These are phyloP conservation scores for Lochmaea crataegi DNA, from an alignment of 2,888 invertebrate species.

Conservation along the genomic window DNA sequence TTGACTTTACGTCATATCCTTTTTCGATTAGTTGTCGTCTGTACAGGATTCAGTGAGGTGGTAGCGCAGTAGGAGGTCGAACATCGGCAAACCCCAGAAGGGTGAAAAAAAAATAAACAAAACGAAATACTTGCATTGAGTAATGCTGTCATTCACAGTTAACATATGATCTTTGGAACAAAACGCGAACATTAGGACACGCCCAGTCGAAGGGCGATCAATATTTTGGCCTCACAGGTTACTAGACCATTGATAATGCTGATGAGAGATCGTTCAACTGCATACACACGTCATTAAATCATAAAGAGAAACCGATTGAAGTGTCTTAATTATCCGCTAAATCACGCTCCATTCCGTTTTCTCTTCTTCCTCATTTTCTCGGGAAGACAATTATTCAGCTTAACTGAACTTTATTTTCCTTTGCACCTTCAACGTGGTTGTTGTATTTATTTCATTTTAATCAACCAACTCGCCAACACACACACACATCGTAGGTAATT, in stretches of 20 bases:
- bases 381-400: constrained; percentile 5
- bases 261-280: constrained; percentile 36
- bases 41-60: neutral
- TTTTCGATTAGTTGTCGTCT: constrained; percentile 6
- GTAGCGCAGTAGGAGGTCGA: neutral
- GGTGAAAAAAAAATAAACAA: neutral
- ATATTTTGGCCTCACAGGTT: constrained; percentile 59
- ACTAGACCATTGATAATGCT: constrained; percentile 51
- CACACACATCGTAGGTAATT: no score
- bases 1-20: constrained; percentile 13
- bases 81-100: neutral
- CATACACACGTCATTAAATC: constrained; percentile 27
- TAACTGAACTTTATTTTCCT: constrained; percentile 8
- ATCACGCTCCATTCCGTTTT: constrained; percentile 5
- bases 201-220: constrained; percentile 56
- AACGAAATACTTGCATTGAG: neutral
- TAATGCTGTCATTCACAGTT: constrained; percentile 1
- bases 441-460: neutral
- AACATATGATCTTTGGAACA: constrained; percentile 45
- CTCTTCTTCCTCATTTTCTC: constrained; percentile 8
- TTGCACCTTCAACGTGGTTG: neutral
- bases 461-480: no score
- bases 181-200: constrained; percentile 55
- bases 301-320: constrained; percentile 23
- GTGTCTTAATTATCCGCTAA: constrained; percentile 22